phyloP scores from a whole-genome alignment of 2,888 invertebrate species.

The Biston stratarius region DNA sequence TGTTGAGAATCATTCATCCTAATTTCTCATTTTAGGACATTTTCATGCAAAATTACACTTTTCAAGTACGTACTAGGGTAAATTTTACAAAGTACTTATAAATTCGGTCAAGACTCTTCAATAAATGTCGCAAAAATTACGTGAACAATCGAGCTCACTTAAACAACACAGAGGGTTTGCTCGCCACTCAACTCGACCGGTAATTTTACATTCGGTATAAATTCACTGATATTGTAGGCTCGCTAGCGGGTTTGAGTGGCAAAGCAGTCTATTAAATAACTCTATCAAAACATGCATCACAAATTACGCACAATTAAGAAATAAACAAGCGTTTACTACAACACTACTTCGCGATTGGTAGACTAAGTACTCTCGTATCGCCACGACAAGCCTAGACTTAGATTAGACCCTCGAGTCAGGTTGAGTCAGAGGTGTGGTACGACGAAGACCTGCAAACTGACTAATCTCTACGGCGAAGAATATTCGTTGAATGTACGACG shows the following conservation, averaged over 20 bases:
- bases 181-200: slow-evolving; percentile 21
- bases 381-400: slow-evolving; percentile 16
- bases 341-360: slow-evolving; percentile 35
- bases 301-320: slow-evolving; percentile 59
- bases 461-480: slow-evolving; percentile 69
- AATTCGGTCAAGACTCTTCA: slow-evolving; percentile 30
- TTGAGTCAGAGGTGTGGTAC: slow-evolving; percentile 62
- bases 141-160: slow-evolving; percentile 26
- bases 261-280: slow-evolving; percentile 49
- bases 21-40: slow-evolving; percentile 14
- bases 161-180: slow-evolving; percentile 15
- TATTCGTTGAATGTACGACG: slow-evolving; percentile 60
- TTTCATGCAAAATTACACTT: slow-evolving; percentile 21
- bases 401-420: slow-evolving; percentile 17
- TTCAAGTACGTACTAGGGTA: slow-evolving; percentile 2
- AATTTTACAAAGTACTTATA: slow-evolving; percentile 18
- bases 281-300: slow-evolving; percentile 58
- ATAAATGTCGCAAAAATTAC: slow-evolving; percentile 21
- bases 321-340: slow-evolving; percentile 42
- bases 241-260: slow-evolving; percentile 24
- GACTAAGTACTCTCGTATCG: slow-evolving; percentile 7
- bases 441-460: slow-evolving; percentile 57
- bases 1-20: neutral
- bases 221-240: neutral
- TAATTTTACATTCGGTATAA: slow-evolving; percentile 2